phyloP scores from a whole-genome alignment of 2,113 vertebrate genomes.

The Aplodontia rufa region DNA sequence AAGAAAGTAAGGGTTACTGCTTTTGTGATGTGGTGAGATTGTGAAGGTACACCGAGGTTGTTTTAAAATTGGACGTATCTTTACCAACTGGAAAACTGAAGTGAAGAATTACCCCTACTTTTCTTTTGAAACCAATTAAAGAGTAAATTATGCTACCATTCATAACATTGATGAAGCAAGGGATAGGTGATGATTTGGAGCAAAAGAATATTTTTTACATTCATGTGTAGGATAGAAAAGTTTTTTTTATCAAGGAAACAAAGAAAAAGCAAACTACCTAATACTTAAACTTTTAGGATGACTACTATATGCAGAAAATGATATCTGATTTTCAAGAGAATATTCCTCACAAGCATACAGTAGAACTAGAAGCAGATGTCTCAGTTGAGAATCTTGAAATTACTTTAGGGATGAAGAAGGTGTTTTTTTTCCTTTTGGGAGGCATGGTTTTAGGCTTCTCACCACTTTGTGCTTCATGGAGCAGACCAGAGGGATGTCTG shows the following conservation, averaged over 20 bases:
- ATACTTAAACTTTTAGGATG: not conserved
- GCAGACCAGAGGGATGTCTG: fast-evolving
- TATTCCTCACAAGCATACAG: not conserved
- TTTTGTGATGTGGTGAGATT: not conserved
- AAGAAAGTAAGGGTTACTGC: not conserved
- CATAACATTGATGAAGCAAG: not conserved
- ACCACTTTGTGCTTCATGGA: not conserved
- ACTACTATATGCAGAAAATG: not conserved
- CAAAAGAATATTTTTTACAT: not conserved
- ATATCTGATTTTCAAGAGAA: not conserved
- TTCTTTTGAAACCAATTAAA: not conserved
- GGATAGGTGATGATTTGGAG: not conserved
- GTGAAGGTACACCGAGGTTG: not conserved
- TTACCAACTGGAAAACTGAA: not conserved
- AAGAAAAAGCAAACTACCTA: not conserved
- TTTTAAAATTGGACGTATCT: not conserved
- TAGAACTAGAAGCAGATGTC: not conserved
- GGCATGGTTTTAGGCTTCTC: not conserved
- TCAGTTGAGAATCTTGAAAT: not conserved
- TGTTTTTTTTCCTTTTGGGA: not conserved
- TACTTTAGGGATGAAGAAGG: not conserved
- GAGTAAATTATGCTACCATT: not conserved
- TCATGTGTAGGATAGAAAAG: not conserved
- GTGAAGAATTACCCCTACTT: not conserved
- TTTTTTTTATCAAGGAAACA: not conserved